phyloP scores from a whole-genome alignment of 2,113 vertebrate species.

The Ploceus nigricollis region DNA sequence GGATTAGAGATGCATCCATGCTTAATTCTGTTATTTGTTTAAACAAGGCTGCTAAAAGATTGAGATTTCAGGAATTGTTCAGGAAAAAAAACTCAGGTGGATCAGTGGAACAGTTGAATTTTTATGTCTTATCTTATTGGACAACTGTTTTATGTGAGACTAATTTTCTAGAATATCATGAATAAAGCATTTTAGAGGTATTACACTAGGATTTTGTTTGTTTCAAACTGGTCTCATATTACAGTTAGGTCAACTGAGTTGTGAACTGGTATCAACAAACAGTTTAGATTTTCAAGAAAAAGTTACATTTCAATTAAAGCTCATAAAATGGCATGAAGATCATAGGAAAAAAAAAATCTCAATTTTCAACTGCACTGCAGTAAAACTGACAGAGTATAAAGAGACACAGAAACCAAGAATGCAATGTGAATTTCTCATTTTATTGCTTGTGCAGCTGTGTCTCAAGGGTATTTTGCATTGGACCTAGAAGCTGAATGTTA shows the following conservation, averaged over 20 bases:
- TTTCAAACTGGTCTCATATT: neutral
- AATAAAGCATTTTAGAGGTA: neutral
- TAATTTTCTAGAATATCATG: neutral
- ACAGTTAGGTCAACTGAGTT: neutral
- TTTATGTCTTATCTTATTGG: neutral
- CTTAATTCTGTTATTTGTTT: neutral
- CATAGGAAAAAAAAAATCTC: neutral
- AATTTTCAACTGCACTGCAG: neutral
- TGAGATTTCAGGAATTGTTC: neutral
- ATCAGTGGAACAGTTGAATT: neutral
- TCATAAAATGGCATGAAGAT: neutral
- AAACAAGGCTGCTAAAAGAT: neutral
- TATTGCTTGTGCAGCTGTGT: neutral
- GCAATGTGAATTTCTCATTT: neutral
- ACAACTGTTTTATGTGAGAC: neutral
- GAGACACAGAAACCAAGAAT: neutral
- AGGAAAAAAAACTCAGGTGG: neutral
- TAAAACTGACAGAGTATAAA: neutral
- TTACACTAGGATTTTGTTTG: neutral
- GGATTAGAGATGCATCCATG: fast-evolving
- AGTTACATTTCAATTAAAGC: neutral
- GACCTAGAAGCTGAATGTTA: neutral
- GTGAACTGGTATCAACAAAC: neutral
- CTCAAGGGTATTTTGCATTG: neutral
- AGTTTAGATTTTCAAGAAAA: neutral